Conservation (phyloP, 2,888 invertebrate species). For the Caradrina clavipalpis region DNA sequence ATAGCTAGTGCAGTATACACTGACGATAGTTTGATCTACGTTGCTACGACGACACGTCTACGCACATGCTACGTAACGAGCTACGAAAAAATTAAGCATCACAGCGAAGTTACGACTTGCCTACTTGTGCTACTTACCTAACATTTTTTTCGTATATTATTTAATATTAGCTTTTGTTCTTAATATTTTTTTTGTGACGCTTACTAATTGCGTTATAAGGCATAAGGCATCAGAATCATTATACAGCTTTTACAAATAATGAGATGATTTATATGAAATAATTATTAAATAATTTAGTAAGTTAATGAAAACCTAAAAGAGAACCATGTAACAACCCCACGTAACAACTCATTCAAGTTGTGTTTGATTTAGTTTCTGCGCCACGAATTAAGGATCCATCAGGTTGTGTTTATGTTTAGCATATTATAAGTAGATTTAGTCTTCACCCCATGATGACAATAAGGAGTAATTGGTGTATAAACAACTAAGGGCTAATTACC, state of each 20-base stretch:
- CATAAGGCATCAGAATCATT: too few species aligned
- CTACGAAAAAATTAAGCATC: conserved; percentile 61
- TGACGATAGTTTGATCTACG: conserved; percentile 33
- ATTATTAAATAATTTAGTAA: not conserved
- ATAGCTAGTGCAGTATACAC: conserved; percentile 19
- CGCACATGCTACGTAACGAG: conserved; percentile 67
- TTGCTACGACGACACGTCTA: conserved; percentile 67
- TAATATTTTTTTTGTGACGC: too few species aligned
- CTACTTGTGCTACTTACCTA: not conserved
- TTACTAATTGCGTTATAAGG: too few species aligned
- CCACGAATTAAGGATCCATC: too few species aligned
- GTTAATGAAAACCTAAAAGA: not conserved
- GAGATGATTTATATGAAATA: not conserved
- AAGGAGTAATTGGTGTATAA: too few species aligned
- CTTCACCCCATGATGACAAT: not conserved
- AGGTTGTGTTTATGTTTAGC: too few species aligned
- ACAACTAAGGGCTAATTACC: too few species aligned
- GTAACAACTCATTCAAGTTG: not conserved
- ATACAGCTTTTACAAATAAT: too few species aligned
- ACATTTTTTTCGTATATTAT: not conserved
- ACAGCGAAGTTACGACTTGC: conserved; percentile 2
- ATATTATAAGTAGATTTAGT: not conserved
- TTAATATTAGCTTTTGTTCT: not conserved
- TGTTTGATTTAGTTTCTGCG: too few species aligned
- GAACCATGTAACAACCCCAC: not conserved